A percentile compares a stretch with the other conserved stretches of the same genome.
Evolutionary conservation across 2,888 invertebrate genomes (phyloP).

Genomic region (Sphecodes monilicornis): DNA sequence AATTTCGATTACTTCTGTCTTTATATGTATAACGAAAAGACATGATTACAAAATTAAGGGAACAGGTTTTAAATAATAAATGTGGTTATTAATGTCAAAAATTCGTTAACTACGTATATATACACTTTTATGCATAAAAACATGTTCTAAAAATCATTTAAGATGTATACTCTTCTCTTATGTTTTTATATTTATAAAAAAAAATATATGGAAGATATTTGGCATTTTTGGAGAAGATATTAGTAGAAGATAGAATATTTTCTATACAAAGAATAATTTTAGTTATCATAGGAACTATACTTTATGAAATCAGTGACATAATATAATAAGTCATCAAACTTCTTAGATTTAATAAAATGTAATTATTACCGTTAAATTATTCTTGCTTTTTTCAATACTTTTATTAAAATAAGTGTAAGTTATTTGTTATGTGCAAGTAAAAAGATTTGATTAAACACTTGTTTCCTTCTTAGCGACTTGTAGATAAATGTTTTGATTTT

Average conservation of each 20-base stretch:
- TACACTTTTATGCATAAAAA: conserved; percentile 62
- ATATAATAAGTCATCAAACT: conserved; percentile 4
- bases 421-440: conserved; percentile 21
- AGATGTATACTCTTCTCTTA: conserved; percentile 19
- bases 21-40: not conserved
- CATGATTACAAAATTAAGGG: conserved; percentile 17
- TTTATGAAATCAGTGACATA: conserved; percentile 13
- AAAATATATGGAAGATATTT: conserved; percentile 39
- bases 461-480: conserved; percentile 81
- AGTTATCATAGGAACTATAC: conserved; percentile 37
- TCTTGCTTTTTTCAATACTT: conserved; percentile 28
- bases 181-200: conserved; percentile 19
- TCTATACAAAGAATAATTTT: conserved; percentile 15
- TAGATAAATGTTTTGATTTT: conserved; percentile 66
- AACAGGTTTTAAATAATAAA: conserved; percentile 31
- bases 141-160: conserved; percentile 36
- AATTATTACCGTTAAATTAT: conserved; percentile 26
- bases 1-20: conserved; percentile 5
- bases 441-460: conserved; percentile 76
- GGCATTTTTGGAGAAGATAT: conserved; percentile 18
- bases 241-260: conserved; percentile 20
- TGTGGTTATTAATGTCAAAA: conserved; percentile 30
- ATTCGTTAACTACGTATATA: conserved; percentile 56
- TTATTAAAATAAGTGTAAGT: conserved; percentile 46
- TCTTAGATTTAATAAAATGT: conserved; percentile 25